Percentiles rank a stretch among this genome's conserved stretches.
phyloP scores from a whole-genome alignment of 2,797 vertebrate genomes.

The Muraenolepis orangiensis region DNA sequence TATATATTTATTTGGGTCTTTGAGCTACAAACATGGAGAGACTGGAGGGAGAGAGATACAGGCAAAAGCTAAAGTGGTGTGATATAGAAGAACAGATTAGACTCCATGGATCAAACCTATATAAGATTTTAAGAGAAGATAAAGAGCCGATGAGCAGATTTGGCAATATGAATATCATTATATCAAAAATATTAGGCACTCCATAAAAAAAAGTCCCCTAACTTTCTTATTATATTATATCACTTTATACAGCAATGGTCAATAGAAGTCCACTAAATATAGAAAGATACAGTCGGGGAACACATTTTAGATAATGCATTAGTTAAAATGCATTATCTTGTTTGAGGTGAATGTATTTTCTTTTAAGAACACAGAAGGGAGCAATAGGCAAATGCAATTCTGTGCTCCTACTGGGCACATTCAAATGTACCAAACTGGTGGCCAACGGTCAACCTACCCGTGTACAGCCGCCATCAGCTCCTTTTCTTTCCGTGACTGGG shows the following conservation, averaged over 20 bases:
- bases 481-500: slow-evolving; percentile 84
- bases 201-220: too few species aligned
- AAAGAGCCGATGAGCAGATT: too few species aligned
- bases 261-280: too few species aligned
- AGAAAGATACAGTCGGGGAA: too few species aligned
- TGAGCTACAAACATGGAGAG: neutral
- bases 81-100: too few species aligned
- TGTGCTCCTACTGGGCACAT: neutral
- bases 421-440: neutral
- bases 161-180: neutral
- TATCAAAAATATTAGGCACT: too few species aligned
- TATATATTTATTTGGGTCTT: neutral
- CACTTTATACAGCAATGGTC: too few species aligned
- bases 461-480: slow-evolving; percentile 89
- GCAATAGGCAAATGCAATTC: neutral
- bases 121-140: too few species aligned
- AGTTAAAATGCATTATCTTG: neutral
- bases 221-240: too few species aligned
- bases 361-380: neutral
- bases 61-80: too few species aligned
- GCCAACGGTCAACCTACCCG: slow-evolving; percentile 70
- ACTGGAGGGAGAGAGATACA: too few species aligned
- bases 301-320: neutral
- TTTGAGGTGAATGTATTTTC: too few species aligned
- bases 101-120: neutral